Evolutionary conservation across 2,888 invertebrate species (phyloP).

Genomic region (Furcula furcula): DNA sequence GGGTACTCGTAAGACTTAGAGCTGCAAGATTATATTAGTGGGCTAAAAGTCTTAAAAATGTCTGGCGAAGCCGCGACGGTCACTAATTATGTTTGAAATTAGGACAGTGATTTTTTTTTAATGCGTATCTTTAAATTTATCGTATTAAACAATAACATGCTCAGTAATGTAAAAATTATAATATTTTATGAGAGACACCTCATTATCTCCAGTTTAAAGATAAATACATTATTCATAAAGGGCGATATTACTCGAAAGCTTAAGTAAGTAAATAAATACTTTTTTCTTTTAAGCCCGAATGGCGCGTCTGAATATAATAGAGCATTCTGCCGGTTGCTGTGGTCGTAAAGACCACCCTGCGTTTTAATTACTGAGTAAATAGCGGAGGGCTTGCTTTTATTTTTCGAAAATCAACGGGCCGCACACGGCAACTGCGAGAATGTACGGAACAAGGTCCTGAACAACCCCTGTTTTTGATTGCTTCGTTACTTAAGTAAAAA

Average conservation of each 20-base stretch:
- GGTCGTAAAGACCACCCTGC: constrained; percentile 41
- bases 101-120: too few relatives aligned
- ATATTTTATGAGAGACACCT: constrained; percentile 10
- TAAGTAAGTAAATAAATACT: constrained; percentile 28
- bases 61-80: too few relatives aligned
- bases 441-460: not conserved
- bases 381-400: constrained; percentile 30
- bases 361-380: constrained; percentile 52
- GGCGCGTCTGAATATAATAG: constrained; percentile 31
- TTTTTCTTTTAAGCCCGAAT: constrained; percentile 29
- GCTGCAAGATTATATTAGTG: too few relatives aligned
- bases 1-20: too few relatives aligned
- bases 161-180: constrained; percentile 10
- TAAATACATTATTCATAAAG: constrained; percentile 37
- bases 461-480: not conserved
- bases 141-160: not conserved
- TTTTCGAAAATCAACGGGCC: constrained; percentile 24
- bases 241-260: constrained; percentile 42
- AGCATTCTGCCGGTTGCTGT: constrained; percentile 29
- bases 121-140: too few relatives aligned
- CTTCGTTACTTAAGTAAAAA: too few relatives aligned
- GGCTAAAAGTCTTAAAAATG: too few relatives aligned
- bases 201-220: constrained; percentile 14
- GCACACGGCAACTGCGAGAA: constrained; percentile 1
- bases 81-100: too few relatives aligned